These are phyloP conservation scores for Caenorhabditis latens DNA, from an alignment of 1,140 invertebrate species.

Conservation along the genomic window DNA sequence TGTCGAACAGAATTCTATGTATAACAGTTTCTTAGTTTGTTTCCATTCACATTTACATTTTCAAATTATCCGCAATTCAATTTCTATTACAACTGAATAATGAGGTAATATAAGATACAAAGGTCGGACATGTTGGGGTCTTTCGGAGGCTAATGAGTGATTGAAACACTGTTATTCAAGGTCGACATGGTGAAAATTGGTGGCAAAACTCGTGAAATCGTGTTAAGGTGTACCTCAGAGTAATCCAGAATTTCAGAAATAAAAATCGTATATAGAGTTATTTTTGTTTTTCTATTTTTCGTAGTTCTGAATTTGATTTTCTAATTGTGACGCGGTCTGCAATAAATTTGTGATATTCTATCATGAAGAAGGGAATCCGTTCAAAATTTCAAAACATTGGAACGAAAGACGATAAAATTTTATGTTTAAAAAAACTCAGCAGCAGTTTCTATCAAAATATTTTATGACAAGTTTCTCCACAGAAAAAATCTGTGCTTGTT, in stretches of 20 bases:
- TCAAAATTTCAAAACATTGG: background rate
- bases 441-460: too few relatives aligned
- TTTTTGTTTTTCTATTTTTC: background rate
- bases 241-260: background rate
- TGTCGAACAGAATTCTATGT: too few relatives aligned
- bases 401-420: too few relatives aligned
- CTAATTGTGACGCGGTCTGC: background rate
- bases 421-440: too few relatives aligned
- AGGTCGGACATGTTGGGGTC: slow-evolving; percentile 16
- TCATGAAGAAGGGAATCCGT: background rate
- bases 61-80: background rate
- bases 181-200: background rate
- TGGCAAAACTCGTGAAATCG: too few relatives aligned
- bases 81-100: slow-evolving; percentile 8
- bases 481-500: too few relatives aligned
- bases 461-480: too few relatives aligned
- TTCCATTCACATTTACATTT: background rate
- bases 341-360: background rate
- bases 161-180: slow-evolving; percentile 40
- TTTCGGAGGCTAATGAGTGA: slow-evolving; percentile 20
- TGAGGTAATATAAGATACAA: slow-evolving; percentile 37
- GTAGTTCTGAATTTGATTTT: slow-evolving; percentile 11
- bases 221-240: too few relatives aligned
- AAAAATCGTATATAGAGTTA: background rate
- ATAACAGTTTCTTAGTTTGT: background rate